Evolutionary conservation across 2,113 vertebrate genomes (phyloP), one percentile per base, ranked within the genome.

Genomic region (Psettodes erumei): DNA sequence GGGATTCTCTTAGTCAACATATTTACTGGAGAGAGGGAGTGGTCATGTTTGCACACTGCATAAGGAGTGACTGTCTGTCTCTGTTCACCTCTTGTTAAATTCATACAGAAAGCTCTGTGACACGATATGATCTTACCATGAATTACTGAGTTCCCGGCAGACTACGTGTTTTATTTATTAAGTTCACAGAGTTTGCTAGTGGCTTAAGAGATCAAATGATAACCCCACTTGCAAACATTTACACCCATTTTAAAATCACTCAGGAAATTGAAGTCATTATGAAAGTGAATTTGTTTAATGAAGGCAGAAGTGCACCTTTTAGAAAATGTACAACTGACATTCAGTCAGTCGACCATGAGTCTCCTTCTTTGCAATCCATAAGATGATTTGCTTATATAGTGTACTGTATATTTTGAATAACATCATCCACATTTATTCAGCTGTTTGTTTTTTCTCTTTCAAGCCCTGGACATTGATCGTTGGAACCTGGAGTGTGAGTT

Each of bases 381-480:
- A 16, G 40, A 43, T 19, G n/a, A 47, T 47, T 2, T 21, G 9
- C 45, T 21, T 21, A 4, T 19, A 18, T 47, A 19, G n/a, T n/a
- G n/a, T n/a, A n/a, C 13, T 53, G 13, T 28, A 53, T 28, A 15
- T 53, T 47, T 53, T 27, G 12, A 53, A 27, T 16, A 15, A 53
- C 23, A 53, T 18, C 27, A 16, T 1, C 11, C 4, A 2, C 50
- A 27, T 15, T 27, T 51, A 12, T 27, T 19, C n/a, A n/a, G n/a
- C n/a, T 13, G 5, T 3, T 53, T 18, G 1, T 6, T 21, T 55
- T 5, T 27, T 23, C 25, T 33, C 64, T 71, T 67, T 0, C 0
- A 66, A 99, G 98, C 91, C 25, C 90, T 99, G 85, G 67, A 95
- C 75, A 90, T 99, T 21, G 93, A 94, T 10, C 87, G 80, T 0